A percentile compares a stretch with the other conserved stretches of the same genome.
These are phyloP conservation scores for Zygogramma bicolorata DNA, from an alignment of 2,888 invertebrate genomes.

Conservation along the genomic window DNA sequence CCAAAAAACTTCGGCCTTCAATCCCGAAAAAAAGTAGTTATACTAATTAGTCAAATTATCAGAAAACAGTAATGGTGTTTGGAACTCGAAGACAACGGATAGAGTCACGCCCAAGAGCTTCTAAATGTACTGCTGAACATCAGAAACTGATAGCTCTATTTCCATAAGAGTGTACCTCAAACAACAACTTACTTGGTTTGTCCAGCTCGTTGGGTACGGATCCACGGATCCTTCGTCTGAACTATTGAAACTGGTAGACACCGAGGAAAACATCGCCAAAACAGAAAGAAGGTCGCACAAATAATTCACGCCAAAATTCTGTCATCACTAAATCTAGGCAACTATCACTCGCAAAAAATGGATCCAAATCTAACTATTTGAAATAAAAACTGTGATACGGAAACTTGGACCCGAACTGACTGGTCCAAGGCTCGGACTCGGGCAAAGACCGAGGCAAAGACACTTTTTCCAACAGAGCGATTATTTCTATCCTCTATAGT, in stretches of 20 bases:
- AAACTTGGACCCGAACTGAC: neutral
- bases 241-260: conserved; percentile 66
- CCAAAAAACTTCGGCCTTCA: no score
- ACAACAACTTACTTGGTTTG: conserved; percentile 73
- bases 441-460: no score
- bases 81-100: no score
- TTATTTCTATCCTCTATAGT: no score
- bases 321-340: neutral
- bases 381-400: neutral
- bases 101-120: no score
- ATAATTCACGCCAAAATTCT: conserved; percentile 46
- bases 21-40: no score
- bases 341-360: neutral
- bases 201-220: conserved; percentile 75
- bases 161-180: no score
- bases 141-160: no score
- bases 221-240: conserved; percentile 72
- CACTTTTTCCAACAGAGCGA: no score
- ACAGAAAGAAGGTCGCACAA: conserved; percentile 64
- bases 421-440: neutral
- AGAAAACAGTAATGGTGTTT: no score
- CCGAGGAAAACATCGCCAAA: conserved; percentile 64
- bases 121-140: no score
- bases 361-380: neutral
- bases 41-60: no score